Conservation (phyloP, 2,113 vertebrate species). For the Melanocharis versteri region DNA sequence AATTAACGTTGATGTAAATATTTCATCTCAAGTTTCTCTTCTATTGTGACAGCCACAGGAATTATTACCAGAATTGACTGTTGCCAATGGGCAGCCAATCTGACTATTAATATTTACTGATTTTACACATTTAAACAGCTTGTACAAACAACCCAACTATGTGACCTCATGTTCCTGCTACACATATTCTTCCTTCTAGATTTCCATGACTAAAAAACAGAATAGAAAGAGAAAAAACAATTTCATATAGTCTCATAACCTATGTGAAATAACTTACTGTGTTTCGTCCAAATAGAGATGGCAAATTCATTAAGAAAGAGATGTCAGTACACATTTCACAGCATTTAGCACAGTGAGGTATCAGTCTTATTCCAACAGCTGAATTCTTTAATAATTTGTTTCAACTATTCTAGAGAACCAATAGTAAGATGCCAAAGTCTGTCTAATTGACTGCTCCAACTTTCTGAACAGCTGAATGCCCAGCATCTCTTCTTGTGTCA, state of each 20-base stretch:
- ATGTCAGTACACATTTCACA: not conserved
- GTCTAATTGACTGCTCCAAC: not conserved
- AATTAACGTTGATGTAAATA: slow-evolving; percentile 3
- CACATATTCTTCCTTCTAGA: not conserved
- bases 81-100: not conserved
- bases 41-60: not conserved
- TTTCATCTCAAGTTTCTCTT: not conserved
- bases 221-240: not conserved
- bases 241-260: not conserved
- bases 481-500: not conserved
- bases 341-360: not conserved
- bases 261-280: not conserved
- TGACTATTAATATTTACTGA: not conserved
- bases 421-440: not conserved
- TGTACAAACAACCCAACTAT: not conserved
- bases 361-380: not conserved
- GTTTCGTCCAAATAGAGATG: not conserved
- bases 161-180: not conserved
- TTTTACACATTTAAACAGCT: not conserved
- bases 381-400: not conserved
- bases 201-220: not conserved
- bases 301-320: not conserved
- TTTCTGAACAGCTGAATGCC: not conserved
- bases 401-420: not conserved
- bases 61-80: not conserved